A percentile compares a stretch with the other conserved stretches of the same genome.
These are phyloP conservation scores for Heliothis subflexa DNA, from an alignment of 1,140 invertebrate genomes.

Conservation along the genomic window DNA sequence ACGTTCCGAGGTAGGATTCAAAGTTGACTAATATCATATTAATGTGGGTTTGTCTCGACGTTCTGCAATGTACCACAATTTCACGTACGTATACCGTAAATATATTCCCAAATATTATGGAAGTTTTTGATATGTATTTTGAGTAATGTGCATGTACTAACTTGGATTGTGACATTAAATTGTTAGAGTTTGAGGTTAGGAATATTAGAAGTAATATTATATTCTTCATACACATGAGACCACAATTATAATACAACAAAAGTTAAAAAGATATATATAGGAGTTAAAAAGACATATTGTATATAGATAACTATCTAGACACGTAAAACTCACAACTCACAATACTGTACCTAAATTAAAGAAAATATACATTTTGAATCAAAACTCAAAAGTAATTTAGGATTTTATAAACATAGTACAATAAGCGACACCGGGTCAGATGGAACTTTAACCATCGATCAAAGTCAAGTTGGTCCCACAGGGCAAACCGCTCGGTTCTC, in stretches of 20 bases:
- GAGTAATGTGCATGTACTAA: no score
- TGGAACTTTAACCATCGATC: slow-evolving; percentile 43
- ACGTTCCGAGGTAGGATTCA: slow-evolving; percentile 56
- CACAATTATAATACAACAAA: no score
- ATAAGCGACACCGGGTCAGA: slow-evolving; percentile 15
- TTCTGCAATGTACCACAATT: not conserved
- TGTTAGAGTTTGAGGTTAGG: no score
- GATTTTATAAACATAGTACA: slow-evolving; percentile 5
- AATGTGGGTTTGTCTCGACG: slow-evolving; percentile 68
- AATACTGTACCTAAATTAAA: no score
- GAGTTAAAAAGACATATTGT: no score
- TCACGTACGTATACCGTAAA: not conserved
- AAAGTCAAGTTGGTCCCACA: slow-evolving; percentile 29
- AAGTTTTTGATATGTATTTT: not conserved
- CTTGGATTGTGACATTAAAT: no score
- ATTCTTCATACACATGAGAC: no score
- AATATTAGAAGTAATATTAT: no score
- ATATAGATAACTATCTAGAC: no score
- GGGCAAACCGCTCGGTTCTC: slow-evolving; percentile 27
- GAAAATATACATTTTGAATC: not conserved
- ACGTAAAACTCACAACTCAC: no score
- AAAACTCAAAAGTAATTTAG: slow-evolving; percentile 1
- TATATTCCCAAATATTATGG: not conserved
- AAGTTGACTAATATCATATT: slow-evolving; percentile 70
- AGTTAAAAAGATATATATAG: no score